Evolutionary conservation across 2,888 invertebrate genomes (phyloP), one percentile per base, ranked within the genome.

Genomic region (Chydorus sphaericus): DNA sequence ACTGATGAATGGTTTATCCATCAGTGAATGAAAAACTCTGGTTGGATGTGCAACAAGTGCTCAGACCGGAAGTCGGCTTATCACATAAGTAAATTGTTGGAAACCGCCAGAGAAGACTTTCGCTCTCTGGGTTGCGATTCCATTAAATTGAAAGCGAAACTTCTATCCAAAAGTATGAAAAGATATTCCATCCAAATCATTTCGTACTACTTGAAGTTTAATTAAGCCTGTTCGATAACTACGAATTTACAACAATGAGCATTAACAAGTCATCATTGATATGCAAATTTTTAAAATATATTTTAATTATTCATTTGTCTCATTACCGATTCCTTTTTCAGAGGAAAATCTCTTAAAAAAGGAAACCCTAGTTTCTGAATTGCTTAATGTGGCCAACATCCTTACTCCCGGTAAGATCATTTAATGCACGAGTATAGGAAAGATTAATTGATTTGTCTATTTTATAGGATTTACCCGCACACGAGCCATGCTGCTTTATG

Each of bases 181-280:
- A 74, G 61, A 75, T 79, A 65, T 71, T 87, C 10, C 81, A 83
- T 55, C 74, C 76, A 0, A 77, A 77, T 58, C 87, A 88, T 68
- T 83, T 75, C 70, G 83, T 84, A 67, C 75, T 85, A 68, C 77
- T 78, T 3, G 85, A 87, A 65, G 80, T 82, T n/a, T 80, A 79
- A 63, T 68, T 85, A 44, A 81, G 82, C 1, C 69, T 86, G n/a
- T n/a, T n/a, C n/a, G n/a, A n/a, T n/a, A n/a, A n/a, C n/a, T n/a
- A n/a, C n/a, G n/a, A n/a, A n/a, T n/a, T n/a, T n/a, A n/a, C n/a
- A n/a, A n/a, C n/a, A n/a, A n/a, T n/a, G n/a, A n/a, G n/a, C n/a
- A n/a, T n/a, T n/a, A n/a, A n/a, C n/a, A n/a, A n/a, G n/a, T n/a
- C n/a, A n/a, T n/a, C n/a, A n/a, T n/a, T n/a, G n/a, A n/a, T n/a